A percentile compares a stretch with the other conserved stretches of the same genome.
Conservation (phyloP, 2,888 invertebrate species). For the Eucera pruinosa region DNA sequence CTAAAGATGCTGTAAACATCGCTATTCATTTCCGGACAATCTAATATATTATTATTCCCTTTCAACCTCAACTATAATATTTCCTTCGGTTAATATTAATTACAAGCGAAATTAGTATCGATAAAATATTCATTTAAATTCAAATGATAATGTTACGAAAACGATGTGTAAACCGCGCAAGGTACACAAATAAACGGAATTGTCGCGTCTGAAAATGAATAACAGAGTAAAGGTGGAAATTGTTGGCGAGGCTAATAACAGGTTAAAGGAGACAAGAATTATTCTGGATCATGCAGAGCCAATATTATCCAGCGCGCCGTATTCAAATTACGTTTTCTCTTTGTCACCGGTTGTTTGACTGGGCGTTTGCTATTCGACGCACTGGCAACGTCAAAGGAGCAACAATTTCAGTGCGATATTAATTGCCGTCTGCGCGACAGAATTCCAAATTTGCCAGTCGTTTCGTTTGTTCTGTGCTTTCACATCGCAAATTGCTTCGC, state of each 20-base stretch:
- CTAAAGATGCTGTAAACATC: no score
- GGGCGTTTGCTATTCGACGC: background rate
- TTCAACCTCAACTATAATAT: background rate
- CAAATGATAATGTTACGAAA: background rate
- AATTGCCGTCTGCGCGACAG: constrained; percentile 8
- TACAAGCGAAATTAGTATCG: background rate
- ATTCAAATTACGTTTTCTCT: constrained; percentile 43
- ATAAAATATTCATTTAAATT: background rate
- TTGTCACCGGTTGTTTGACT: constrained; percentile 22
- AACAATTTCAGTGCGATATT: constrained; percentile 32
- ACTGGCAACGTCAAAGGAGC: constrained; percentile 16
- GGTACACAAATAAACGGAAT: background rate
- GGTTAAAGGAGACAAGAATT: background rate
- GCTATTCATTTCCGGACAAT: no score
- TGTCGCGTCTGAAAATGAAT: background rate
- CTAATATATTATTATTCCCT: background rate
- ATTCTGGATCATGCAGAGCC: background rate
- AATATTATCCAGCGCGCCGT: constrained; percentile 13
- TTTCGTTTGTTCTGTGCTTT: background rate
- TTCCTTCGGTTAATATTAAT: background rate
- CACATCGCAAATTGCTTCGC: constrained; percentile 3
- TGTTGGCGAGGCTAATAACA: background rate
- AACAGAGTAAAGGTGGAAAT: background rate
- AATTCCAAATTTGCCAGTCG: constrained; percentile 16
- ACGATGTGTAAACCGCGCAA: background rate